A percentile compares a stretch with the other conserved stretches of the same genome.
Evolutionary conservation across 2,797 vertebrate species (phyloP).

Genomic region (Philypnodon macrostomus): DNA sequence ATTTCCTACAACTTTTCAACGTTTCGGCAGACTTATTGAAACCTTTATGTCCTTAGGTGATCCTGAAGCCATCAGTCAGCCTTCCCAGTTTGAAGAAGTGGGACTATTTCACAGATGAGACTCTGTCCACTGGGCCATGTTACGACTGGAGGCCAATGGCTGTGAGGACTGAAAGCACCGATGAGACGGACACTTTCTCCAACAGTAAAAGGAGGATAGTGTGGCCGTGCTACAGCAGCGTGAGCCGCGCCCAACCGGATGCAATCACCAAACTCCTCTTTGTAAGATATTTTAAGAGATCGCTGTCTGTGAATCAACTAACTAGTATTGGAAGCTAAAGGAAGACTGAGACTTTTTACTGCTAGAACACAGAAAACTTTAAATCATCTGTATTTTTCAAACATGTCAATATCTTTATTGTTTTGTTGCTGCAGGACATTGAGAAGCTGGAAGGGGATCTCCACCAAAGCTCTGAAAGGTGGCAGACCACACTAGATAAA

Average conservation of each 20-base stretch:
- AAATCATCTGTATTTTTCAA: too few species aligned
- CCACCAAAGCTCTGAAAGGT: conserved; percentile 86
- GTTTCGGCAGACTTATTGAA: not conserved
- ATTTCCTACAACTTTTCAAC: too few species aligned
- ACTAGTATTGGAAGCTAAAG: not conserved
- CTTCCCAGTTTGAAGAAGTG: conserved; percentile 90
- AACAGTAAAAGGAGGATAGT: conserved; percentile 88
- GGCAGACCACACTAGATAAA: conserved; percentile 89
- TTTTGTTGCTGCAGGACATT: conserved; percentile 82
- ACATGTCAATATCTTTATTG: not conserved
- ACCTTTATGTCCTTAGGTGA: conserved; percentile 57
- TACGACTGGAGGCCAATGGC: conserved; percentile 89
- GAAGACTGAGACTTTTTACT: too few species aligned
- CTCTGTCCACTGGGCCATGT: conserved; percentile 89
- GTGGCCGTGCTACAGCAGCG: conserved; percentile 94
- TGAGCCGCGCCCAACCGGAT: conserved; percentile 86
- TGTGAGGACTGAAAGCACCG: conserved; percentile 66
- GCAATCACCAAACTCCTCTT: conserved; percentile 90
- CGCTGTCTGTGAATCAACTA: too few species aligned
- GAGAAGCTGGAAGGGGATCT: conserved; percentile 89
- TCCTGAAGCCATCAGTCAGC: conserved; percentile 86
- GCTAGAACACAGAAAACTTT: too few species aligned
- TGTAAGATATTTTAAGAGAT: conserved; percentile 66
- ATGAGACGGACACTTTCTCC: conserved; percentile 77
- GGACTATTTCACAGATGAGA: conserved; percentile 94